These are phyloP conservation scores for Acropternis orthonyx DNA, from an alignment of 2,797 vertebrate genomes.

Conservation along the genomic window DNA sequence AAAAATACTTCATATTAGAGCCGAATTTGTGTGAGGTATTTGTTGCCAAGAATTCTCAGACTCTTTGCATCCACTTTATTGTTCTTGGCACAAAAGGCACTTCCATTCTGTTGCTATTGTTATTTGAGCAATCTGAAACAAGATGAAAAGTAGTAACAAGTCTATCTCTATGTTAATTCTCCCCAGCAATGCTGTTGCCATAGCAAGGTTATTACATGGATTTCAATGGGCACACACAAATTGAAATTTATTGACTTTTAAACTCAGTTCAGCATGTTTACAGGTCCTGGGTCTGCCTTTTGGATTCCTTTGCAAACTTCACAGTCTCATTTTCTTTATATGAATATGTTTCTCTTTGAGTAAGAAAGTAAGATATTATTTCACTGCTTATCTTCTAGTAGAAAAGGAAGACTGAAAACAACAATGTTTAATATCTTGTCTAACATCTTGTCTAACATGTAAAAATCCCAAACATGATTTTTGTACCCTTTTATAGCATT, in stretches of 20 bases:
- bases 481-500: background rate
- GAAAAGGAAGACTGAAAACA: background rate
- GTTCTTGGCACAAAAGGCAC: slow-evolving; percentile 41
- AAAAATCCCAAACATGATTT: background rate
- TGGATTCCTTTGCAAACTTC: background rate
- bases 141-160: slow-evolving; percentile 17
- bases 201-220: background rate
- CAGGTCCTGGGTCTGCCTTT: background rate
- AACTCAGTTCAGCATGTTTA: background rate
- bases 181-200: slow-evolving; percentile 5
- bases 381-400: background rate
- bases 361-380: background rate
- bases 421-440: background rate
- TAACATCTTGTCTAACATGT: background rate
- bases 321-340: background rate
- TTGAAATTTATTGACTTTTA: slow-evolving; percentile 5
- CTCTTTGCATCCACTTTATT: slow-evolving; percentile 48
- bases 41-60: slow-evolving; percentile 54
- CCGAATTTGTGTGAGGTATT: background rate
- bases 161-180: slow-evolving; percentile 19
- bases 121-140: slow-evolving; percentile 57
- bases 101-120: slow-evolving; percentile 57
- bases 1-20: slow-evolving; percentile 34
- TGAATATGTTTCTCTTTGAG: background rate
- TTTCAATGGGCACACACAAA: background rate